Base-by-base conservation (phyloP, 2,888 invertebrate species). In the Sesia apiformis region DNA sequence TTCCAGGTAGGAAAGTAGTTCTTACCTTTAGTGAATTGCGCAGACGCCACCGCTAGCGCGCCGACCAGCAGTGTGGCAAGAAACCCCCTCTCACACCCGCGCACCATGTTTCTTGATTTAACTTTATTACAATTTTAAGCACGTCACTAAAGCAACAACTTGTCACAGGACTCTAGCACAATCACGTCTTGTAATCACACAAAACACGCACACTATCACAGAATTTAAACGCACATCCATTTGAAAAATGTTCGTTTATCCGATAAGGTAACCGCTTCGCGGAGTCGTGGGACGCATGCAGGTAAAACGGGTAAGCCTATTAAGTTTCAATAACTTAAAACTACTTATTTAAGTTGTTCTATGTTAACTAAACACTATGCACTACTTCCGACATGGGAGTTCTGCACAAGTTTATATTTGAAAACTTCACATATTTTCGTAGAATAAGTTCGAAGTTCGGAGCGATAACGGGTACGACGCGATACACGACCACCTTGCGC, bases 201-300 rank as follows among this genome's bases (percentile, higher is more conserved):
- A 80, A 76, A 81, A 74, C 82, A 86, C 84, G 79, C 80, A 84
- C 88, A 86, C 85, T 81, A 82, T 81, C 85, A 84, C 88, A 81
- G 66, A 75, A 80, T 77, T 78, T 70, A 78, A 84, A 84, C 82
- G 81, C 86, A 86, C 85, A 85, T 86, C 84, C 86, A 89, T 89
- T 88, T 87, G 84, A 87, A 88, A 87, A 85, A 83, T 84, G 81
- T 88, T 80, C 87, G 85, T 87, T 87, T 85, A 84, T 85, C 84
- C 85, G 81, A 85, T 83, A 84, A 80, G 80, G 78, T 80, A 81
- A 83, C 84, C 82, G 84, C 83, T 80, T 76, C 74, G 76, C 79
- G 69, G 72, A 76, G 73, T 79, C 84, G 85, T 82, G 84, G 82
- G 85, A 79, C 81, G 77, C 82, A 83, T 84, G 84, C 87, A 88